Evolutionary conservation across 1,140 invertebrate genomes (phyloP), one percentile per base, ranked within the genome.

Genomic region (Saxidomus purpurata): DNA sequence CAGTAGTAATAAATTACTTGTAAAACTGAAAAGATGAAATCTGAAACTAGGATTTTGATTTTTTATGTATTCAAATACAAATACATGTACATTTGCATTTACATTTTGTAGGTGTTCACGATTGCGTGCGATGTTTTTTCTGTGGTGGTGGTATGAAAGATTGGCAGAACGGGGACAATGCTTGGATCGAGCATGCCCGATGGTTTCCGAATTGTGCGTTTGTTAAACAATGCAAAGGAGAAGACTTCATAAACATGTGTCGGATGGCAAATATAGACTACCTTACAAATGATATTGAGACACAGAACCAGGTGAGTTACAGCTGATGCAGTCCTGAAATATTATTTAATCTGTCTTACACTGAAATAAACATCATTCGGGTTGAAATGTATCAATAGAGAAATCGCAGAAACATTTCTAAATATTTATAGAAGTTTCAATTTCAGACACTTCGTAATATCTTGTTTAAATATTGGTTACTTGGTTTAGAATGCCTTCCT

Each of bases 101-200:
- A n/a, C n/a, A n/a, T n/a, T n/a, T 19, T 28, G 43, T 43, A 88
- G 97, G 97, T 40, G 97, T 97, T 63, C 97, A 97, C 19, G 98
- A 99, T 95, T 97, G 98, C 93, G 98, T 98, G 0, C 96, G 98
- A 40, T 99, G 98, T 69, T 93, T 92, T 74, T 90, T 84, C 81
- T 93, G 93, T 86, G 86, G 89, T 59, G 91, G 89, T 15, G 83
- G 81, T 6, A 85, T 93, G 88, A 83, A 81, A n/a, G 87, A 90
- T 59, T 93, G 93, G 93, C 43, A 91, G 13, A 61, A 67, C 0
- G 88, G 87, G 0, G 93, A 93, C 59, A 80, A 93, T 43, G 89
- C 92, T 8, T 92, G 85, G 79, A 79, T 90, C 11, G 93, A 93
- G 71, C 93, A 93, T 89, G 92, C 91, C 15, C 47, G 81, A 31